Evolutionary conservation across 2,113 vertebrate genomes (phyloP).

Genomic region (Hemiprocne comata): DNA sequence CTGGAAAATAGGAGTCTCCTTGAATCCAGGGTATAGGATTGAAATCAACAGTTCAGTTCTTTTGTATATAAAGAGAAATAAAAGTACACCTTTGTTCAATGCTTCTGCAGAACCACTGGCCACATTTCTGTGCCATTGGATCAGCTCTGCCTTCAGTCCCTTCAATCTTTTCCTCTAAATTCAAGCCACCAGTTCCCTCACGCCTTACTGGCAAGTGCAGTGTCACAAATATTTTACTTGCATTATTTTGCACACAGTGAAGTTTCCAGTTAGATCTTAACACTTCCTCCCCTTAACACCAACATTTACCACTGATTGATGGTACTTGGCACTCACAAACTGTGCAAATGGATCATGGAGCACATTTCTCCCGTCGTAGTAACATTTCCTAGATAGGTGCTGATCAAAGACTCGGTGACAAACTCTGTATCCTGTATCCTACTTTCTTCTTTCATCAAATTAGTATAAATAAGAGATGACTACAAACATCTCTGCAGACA

Average conservation of each 20-base stretch:
- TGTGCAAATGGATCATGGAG: rapidly evolving
- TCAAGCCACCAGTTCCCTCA: not conserved
- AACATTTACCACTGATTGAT: rapidly evolving
- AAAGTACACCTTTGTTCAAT: not conserved
- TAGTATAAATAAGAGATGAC: conserved; percentile 41
- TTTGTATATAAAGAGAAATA: not conserved
- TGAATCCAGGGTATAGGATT: not conserved
- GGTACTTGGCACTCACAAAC: not conserved
- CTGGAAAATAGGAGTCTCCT: not conserved
- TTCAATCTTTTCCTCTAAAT: not conserved
- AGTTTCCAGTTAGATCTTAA: not conserved
- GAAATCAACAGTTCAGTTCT: not conserved
- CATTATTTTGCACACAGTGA: not conserved
- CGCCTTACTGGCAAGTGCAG: not conserved
- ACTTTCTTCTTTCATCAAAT: conserved; percentile 12
- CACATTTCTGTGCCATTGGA: rapidly evolving
- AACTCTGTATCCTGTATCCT: not conserved
- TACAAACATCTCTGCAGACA: conserved; percentile 22
- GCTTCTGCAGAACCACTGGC: not conserved
- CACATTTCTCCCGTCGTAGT: not conserved
- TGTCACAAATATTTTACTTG: not conserved
- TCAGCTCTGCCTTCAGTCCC: rapidly evolving
- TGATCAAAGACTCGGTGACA: conserved; percentile 32
- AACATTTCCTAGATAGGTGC: not conserved
- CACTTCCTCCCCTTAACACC: not conserved